Conservation (phyloP, 2,888 invertebrate species). For the Exocentrus adspersus region DNA sequence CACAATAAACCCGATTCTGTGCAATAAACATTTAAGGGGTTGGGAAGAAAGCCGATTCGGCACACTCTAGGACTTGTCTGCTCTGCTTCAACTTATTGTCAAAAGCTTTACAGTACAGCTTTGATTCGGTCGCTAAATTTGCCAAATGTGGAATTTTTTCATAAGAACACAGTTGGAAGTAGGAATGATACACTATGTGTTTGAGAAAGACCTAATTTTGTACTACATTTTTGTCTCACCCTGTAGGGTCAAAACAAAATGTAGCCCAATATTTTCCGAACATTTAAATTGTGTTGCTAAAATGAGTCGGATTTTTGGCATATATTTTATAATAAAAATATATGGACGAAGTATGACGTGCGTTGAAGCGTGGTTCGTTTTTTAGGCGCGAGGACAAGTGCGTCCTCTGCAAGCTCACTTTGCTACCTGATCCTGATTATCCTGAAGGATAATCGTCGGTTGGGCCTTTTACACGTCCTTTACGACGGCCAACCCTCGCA, state of each 20-base stretch:
- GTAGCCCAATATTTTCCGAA: no score
- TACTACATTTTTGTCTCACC: no score
- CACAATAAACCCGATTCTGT: slow-evolving; percentile 7
- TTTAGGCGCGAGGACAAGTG: slow-evolving; percentile 6
- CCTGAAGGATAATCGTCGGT: not conserved
- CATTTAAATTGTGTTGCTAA: no score
- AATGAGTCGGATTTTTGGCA: no score
- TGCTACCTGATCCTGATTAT: not conserved
- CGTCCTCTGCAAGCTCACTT: not conserved
- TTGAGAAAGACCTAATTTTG: no score
- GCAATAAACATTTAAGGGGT: slow-evolving; percentile 7
- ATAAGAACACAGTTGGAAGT: no score
- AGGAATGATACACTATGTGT: no score
- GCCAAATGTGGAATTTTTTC: no score
- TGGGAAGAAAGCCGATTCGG: slow-evolving; percentile 6
- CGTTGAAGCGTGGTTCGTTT: slow-evolving; percentile 1
- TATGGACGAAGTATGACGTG: no score
- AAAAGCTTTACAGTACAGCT: no score
- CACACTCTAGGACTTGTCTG: slow-evolving; percentile 7
- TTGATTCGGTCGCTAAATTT: not conserved
- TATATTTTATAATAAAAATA: no score
- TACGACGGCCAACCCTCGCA: not conserved
- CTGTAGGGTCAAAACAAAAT: no score
- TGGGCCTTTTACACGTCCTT: slow-evolving; percentile 3
- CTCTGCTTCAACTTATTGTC: not conserved